Evolutionary conservation across 2,113 vertebrate genomes (phyloP).

Genomic region (Eulemur macaco): DNA sequence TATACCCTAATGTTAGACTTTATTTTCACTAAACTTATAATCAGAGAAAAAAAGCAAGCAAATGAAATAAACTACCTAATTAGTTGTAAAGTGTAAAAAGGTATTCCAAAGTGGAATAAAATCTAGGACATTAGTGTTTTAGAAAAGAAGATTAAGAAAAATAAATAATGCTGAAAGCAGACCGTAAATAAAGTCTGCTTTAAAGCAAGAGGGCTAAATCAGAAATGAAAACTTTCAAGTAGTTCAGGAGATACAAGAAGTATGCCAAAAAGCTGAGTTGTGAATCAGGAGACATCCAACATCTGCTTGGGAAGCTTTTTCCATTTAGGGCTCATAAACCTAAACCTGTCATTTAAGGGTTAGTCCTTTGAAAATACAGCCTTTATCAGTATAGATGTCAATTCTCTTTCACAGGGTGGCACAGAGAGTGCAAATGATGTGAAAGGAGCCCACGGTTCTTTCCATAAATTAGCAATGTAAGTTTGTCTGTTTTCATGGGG

Average conservation of each 20-base stretch:
- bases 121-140: background rate
- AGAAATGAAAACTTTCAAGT: background rate
- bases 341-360: background rate
- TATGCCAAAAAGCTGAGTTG: background rate
- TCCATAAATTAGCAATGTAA: background rate
- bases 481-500: background rate
- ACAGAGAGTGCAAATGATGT: background rate
- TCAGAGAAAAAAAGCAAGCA: constrained; percentile 33
- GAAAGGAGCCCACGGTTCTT: background rate
- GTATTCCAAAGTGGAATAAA: background rate
- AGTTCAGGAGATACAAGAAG: background rate
- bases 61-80: background rate
- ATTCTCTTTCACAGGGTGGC: background rate
- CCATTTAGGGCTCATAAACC: background rate
- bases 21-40: background rate
- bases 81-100: constrained; percentile 4
- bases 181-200: background rate
- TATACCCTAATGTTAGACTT: background rate
- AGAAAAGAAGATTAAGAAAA: background rate
- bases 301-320: background rate
- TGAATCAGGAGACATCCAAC: background rate
- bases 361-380: background rate
- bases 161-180: background rate
- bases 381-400: background rate
- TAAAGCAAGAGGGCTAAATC: background rate